Evolutionary conservation across 2,113 vertebrate species (phyloP).

Genomic region (Recurvirostra avosetta): DNA sequence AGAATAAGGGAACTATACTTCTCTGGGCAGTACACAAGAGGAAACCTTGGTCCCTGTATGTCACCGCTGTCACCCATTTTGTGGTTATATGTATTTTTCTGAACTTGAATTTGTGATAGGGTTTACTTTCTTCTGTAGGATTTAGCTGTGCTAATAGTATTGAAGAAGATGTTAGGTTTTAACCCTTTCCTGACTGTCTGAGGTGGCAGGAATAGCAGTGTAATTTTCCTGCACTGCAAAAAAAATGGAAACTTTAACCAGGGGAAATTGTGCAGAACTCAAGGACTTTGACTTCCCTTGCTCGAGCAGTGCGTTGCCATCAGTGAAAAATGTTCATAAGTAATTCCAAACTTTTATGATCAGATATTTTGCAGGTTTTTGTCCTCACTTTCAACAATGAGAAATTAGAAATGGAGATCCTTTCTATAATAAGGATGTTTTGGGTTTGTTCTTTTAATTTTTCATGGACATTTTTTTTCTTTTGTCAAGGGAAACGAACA

Average conservation of each 20-base stretch:
- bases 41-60: not conserved
- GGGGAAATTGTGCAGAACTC: not conserved
- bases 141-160: not conserved
- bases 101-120: not conserved
- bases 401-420: not conserved
- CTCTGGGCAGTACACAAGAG: not conserved
- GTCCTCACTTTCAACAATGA: not conserved
- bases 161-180: not conserved
- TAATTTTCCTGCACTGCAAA: not conserved
- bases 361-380: not conserved
- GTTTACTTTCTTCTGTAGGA: not conserved
- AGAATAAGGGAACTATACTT: not conserved
- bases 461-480: not conserved
- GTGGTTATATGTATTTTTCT: not conserved
- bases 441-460: not conserved
- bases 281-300: not conserved
- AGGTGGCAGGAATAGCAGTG: not conserved
- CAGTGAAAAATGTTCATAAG: not conserved
- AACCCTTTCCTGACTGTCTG: not conserved
- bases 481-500: not conserved
- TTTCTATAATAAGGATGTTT: not conserved
- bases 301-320: not conserved
- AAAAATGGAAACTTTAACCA: not conserved
- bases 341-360: not conserved
- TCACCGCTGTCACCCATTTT: not conserved